Conservation (phyloP, 2,797 vertebrate species). For the Eleutherodactylus coqui region DNA sequence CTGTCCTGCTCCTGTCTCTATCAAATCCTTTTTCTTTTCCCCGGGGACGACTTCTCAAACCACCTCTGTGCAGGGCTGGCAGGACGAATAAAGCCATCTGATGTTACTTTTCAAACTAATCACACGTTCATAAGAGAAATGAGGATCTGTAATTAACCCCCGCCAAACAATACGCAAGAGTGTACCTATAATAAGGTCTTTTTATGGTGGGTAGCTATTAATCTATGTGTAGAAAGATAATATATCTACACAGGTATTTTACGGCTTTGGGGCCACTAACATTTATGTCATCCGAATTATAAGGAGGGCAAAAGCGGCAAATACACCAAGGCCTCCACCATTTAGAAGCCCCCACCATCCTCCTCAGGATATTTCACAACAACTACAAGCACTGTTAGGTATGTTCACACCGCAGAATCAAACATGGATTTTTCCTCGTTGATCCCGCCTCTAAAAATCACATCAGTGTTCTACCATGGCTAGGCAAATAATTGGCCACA, state of each 20-base stretch:
- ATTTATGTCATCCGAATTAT: not conserved
- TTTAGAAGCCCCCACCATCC: not conserved
- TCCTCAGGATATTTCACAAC: not conserved
- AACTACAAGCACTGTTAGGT: no score
- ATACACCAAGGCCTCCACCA: not conserved
- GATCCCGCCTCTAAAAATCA: no score
- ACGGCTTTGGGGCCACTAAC: not conserved
- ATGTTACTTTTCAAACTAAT: conserved; percentile 67
- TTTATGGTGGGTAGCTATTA: not conserved
- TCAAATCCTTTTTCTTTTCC: conserved; percentile 81
- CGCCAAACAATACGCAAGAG: conserved; percentile 11
- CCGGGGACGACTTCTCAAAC: conserved; percentile 83
- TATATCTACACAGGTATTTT: not conserved
- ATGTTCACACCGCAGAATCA: no score
- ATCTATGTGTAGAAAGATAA: not conserved
- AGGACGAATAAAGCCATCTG: conserved; percentile 83
- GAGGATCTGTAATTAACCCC: conserved; percentile 27
- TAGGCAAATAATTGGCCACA: no score
- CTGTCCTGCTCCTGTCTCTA: conserved; percentile 87
- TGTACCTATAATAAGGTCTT: not conserved
- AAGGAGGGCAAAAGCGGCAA: not conserved
- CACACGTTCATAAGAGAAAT: conserved; percentile 68
- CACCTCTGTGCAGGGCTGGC: conserved; percentile 82
- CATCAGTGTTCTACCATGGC: no score
- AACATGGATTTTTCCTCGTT: no score